Percentiles rank a stretch among this genome's conserved stretches.
phyloP scores from a whole-genome alignment of 2,113 vertebrate species.

The Scortum barcoo region DNA sequence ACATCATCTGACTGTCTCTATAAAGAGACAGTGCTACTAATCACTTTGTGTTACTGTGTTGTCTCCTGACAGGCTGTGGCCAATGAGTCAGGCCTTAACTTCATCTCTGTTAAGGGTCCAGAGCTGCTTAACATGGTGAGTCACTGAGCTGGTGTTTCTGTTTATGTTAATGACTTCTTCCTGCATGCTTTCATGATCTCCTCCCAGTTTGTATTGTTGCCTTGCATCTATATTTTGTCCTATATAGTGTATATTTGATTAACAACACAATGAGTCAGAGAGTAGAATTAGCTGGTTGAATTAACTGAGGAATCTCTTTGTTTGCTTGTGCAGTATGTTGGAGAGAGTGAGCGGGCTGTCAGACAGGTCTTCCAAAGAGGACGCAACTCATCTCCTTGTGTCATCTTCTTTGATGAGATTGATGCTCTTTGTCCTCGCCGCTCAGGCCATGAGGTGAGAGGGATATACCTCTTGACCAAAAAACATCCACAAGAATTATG shows the following conservation, averaged over 20 bases:
- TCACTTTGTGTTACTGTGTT: conserved; percentile 27
- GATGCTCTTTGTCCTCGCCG: conserved; percentile 96
- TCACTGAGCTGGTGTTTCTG: conserved; percentile 15
- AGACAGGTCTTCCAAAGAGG: conserved; percentile 96
- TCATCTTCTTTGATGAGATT: conserved; percentile 99
- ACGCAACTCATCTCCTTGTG: conserved; percentile 93
- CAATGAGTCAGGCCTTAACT: conserved; percentile 97
- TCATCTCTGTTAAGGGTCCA: conserved; percentile 98
- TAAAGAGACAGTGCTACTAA: no score
- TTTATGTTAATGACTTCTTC: neutral
- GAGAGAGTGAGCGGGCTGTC: conserved; percentile 96
- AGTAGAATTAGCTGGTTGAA: neutral
- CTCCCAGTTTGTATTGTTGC: neutral
- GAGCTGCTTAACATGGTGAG: conserved; percentile 98
- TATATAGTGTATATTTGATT: neutral
- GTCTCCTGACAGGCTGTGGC: conserved; percentile 91
- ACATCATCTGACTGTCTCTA: no score
- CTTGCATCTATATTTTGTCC: no score
- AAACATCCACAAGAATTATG: neutral
- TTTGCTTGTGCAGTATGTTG: conserved; percentile 89
- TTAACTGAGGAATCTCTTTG: neutral
- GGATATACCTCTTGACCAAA: no score
- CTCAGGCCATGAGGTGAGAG: conserved; percentile 92
- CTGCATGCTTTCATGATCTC: neutral
- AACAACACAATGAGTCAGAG: neutral